Conservation (phyloP, 92 coral and sea anemone genomes). For the Bergia puertoricense region DNA sequence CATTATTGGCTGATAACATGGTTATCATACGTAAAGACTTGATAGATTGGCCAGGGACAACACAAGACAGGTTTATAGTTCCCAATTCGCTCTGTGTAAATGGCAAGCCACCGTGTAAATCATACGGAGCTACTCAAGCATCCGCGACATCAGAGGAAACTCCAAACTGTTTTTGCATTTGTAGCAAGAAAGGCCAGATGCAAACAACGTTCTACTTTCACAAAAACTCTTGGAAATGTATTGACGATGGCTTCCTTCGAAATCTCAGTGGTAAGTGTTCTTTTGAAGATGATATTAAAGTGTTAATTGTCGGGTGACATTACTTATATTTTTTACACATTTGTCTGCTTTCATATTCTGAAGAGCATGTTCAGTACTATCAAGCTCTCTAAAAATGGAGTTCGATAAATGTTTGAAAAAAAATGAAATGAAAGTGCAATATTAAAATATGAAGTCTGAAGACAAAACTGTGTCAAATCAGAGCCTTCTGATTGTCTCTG, state of each 20-base stretch:
- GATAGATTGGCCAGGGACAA: not conserved
- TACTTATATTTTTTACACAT: too few relatives aligned
- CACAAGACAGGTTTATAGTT: not conserved
- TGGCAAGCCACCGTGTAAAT: not conserved
- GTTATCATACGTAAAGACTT: not conserved
- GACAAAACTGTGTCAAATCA: too few relatives aligned
- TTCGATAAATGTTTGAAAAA: too few relatives aligned
- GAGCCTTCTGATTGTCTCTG: too few relatives aligned
- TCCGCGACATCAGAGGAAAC: not conserved
- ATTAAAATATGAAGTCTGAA: too few relatives aligned
- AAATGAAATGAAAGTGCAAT: too few relatives aligned
- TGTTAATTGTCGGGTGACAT: not conserved
- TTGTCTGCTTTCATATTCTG: too few relatives aligned
- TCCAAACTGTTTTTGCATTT: not conserved
- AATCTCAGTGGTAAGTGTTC: not conserved
- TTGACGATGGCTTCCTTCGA: not conserved
- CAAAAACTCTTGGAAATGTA: conserved; percentile 2
- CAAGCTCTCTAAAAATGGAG: too few relatives aligned
- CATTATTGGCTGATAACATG: not conserved
- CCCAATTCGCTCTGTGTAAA: not conserved
- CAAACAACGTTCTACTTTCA: not conserved
- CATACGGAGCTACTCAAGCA: not conserved
- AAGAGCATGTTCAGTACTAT: too few relatives aligned
- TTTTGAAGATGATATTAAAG: not conserved
- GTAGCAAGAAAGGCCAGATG: not conserved